These are phyloP conservation scores for Pammene fasciana DNA, from an alignment of 2,888 invertebrate genomes.

Conservation along the genomic window DNA sequence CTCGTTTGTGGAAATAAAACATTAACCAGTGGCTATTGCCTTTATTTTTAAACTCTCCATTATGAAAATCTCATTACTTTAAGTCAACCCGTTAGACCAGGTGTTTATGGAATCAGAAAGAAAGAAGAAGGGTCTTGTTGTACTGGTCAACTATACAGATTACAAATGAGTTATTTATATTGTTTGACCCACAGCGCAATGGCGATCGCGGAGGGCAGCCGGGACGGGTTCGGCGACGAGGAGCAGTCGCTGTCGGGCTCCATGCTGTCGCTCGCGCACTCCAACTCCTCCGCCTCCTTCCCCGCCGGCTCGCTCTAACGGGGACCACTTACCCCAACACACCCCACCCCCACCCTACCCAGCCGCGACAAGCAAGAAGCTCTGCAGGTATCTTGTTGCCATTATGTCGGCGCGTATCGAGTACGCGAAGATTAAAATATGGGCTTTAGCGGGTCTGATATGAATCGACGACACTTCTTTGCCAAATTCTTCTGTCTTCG, in stretches of 20 bases:
- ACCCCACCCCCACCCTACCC: constrained; percentile 47
- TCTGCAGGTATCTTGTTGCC: constrained; percentile 32
- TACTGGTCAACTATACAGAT: no score
- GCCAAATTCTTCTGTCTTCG: constrained; percentile 25
- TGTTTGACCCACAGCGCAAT: constrained; percentile 86
- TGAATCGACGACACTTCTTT: constrained; percentile 15
- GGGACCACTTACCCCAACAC: constrained; percentile 3
- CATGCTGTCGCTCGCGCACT: constrained; percentile 96
- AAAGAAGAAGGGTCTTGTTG: no score
- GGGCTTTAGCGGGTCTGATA: not conserved
- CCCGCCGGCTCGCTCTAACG: constrained; percentile 90
- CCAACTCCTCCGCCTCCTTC: constrained; percentile 96
- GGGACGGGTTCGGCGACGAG: constrained; percentile 94
- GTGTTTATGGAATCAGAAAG: no score
- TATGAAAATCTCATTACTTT: no score
- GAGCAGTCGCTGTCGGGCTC: constrained; percentile 97
- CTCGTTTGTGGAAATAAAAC: no score
- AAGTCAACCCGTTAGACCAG: no score
- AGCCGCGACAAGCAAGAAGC: constrained; percentile 23
- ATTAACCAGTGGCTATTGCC: no score
- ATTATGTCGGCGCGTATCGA: constrained; percentile 18
- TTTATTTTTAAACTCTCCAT: no score
- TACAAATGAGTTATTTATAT: not conserved
- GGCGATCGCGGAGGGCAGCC: constrained; percentile 95
- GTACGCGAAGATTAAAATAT: not conserved